Conservation (phyloP, 2,113 vertebrate species). For the Baryphthengus martii region DNA sequence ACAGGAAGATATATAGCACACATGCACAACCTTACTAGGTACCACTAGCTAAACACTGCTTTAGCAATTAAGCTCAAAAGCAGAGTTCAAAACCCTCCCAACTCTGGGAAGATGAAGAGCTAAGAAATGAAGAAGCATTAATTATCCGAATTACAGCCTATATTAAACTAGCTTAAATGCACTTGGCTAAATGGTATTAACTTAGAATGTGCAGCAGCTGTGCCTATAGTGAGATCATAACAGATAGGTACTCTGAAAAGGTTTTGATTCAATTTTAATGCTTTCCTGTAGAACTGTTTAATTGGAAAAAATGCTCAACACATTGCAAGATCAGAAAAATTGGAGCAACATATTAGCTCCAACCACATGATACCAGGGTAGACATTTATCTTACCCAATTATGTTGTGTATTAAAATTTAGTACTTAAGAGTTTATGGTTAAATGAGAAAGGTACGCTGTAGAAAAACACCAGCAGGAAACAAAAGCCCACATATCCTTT, state of each 20-base stretch:
- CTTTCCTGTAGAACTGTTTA: neutral
- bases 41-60: neutral
- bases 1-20: neutral
- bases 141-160: neutral
- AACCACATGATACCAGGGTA: neutral
- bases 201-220: neutral
- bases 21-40: neutral
- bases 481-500: neutral
- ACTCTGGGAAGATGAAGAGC: neutral
- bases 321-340: neutral
- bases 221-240: neutral
- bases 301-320: neutral
- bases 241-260: neutral
- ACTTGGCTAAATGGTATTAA: too few species aligned
- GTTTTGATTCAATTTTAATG: neutral
- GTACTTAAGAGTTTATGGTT: slow-evolving; percentile 14
- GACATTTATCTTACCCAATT: neutral
- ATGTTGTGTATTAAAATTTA: neutral
- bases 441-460: slow-evolving; percentile 8
- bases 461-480: slow-evolving; percentile 65
- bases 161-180: neutral
- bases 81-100: neutral
- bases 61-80: neutral
- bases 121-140: neutral
- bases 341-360: neutral